Percentiles rank a stretch among this genome's conserved stretches.
Evolutionary conservation across 2,888 invertebrate species (phyloP).

Genomic region (Leptopilina drosophilae): DNA sequence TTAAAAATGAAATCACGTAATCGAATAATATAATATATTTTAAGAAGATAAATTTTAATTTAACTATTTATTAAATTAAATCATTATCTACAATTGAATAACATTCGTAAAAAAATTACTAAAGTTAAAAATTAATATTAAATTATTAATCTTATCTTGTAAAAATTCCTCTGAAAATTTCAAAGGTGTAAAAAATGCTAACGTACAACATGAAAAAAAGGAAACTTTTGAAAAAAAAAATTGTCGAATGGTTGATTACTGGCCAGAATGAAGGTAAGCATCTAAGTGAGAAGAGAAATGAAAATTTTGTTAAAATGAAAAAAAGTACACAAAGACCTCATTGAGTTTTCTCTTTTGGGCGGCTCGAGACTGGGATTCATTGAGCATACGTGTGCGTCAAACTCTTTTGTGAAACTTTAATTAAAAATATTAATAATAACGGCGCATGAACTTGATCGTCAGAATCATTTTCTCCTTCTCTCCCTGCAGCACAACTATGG

Average conservation of each 20-base stretch:
- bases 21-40: too few species aligned
- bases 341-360: constrained; percentile 42
- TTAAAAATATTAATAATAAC: constrained; percentile 73
- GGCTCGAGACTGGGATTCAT: constrained; percentile 42
- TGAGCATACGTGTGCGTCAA: constrained; percentile 44
- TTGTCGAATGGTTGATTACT: constrained; percentile 33
- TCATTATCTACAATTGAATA: too few species aligned
- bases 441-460: constrained; percentile 44
- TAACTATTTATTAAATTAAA: too few species aligned
- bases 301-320: constrained; percentile 19
- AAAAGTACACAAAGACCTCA: constrained; percentile 45
- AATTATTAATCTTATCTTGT: too few species aligned
- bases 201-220: too few species aligned
- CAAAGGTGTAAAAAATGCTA: too few species aligned
- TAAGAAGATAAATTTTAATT: too few species aligned
- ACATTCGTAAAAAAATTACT: too few species aligned
- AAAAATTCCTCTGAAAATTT: too few species aligned
- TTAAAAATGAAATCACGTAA: too few species aligned
- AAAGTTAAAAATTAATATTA: too few species aligned
- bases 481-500: constrained; percentile 35
- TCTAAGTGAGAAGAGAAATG: constrained; percentile 43
- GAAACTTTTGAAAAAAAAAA: not conserved
- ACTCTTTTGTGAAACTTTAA: constrained; percentile 68
- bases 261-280: constrained; percentile 20
- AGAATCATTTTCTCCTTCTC: constrained; percentile 34